Base-by-base conservation (phyloP, 2,797 vertebrate genomes). In the Oreochromis grahami region DNA sequence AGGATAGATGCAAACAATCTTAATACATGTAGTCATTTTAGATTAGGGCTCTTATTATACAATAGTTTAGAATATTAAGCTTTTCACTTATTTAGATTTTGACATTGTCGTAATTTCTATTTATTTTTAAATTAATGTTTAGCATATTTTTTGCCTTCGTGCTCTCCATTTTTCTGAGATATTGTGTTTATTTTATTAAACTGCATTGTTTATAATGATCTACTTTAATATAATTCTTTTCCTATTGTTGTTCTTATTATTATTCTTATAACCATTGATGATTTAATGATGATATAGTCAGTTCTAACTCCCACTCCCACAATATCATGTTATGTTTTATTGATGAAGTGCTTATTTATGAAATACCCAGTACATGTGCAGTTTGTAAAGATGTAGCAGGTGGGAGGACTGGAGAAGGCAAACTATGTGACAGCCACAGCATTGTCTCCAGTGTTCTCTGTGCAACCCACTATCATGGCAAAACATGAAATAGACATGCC, bases 401-500 rank as follows among this genome's bases (percentile, higher is more conserved):
- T 72, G 41, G 26, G 24, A 48, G 10, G 43, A 17, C 5, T 70
- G 14, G 41, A 70, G 21, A 48, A 48, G 68, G 43, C 24, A 32
- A 29, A 72, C 43, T 50, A 15, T 48, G 43, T 48, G 68, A 2
- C 9, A 50, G 68, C 68, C 68, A 50, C 15, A 74, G 10, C 0
- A 3, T 19, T 74, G 38, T 26, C 38, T 43, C 38, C 63, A 68
- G 38, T 68, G 21, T 26, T 8, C 5, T 68, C 38, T 68, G 24
- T 48, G 15, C 15, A 32, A 5, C 17, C 2, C 0, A 0, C 56
- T n/a, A 60, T 12, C 9, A 60, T 36, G 56, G 56, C 32, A 60
- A 60, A 60, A 36, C 32, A 19, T 60, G 32, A 6, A 63, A 63
- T 63, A 36, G 0, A 36, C 32, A 63, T 63, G 32, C 58, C 58